A percentile compares a stretch with the other conserved stretches of the same genome.
phyloP scores from a whole-genome alignment of 1,140 invertebrate species.

The Drosophila hydei region DNA sequence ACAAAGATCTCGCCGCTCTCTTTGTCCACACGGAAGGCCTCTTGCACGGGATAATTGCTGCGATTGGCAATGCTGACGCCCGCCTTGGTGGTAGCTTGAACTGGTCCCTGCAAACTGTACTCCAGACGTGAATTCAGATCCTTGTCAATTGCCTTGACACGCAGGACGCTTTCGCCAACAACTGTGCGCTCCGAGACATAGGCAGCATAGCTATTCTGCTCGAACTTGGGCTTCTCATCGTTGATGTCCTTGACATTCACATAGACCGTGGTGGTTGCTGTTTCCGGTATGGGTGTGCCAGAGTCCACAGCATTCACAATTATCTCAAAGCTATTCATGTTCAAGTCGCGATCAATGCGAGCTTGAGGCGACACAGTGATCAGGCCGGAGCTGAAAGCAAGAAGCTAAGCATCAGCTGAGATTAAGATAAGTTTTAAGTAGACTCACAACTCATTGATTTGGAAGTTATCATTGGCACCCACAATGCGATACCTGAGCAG shows the following conservation, averaged over 20 bases:
- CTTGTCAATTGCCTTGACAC: slow-evolving; percentile 88
- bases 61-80: slow-evolving; percentile 88
- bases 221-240: slow-evolving; percentile 92
- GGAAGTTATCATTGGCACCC: slow-evolving; percentile 92
- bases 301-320: slow-evolving; percentile 90
- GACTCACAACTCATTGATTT: slow-evolving; percentile 88
- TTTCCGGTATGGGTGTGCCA: slow-evolving; percentile 89
- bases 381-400: slow-evolving; percentile 86
- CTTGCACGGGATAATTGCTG: slow-evolving; percentile 87
- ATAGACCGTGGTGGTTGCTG: slow-evolving; percentile 89
- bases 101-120: slow-evolving; percentile 88
- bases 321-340: slow-evolving; percentile 88
- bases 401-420: neutral
- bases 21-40: slow-evolving; percentile 89
- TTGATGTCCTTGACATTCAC: slow-evolving; percentile 92
- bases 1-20: slow-evolving; percentile 89
- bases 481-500: slow-evolving; percentile 89
- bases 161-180: slow-evolving; percentile 87
- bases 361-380: slow-evolving; percentile 90
- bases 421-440: neutral
- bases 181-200: slow-evolving; percentile 90
- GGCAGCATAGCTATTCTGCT: slow-evolving; percentile 87
- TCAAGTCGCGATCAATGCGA: slow-evolving; percentile 89
- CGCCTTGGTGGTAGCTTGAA: slow-evolving; percentile 90
- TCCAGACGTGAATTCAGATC: slow-evolving; percentile 88